Percentiles rank a stretch among this genome's conserved stretches.
Evolutionary conservation across 2,888 invertebrate genomes (phyloP).

Genomic region (Eupithecia inturbata): DNA sequence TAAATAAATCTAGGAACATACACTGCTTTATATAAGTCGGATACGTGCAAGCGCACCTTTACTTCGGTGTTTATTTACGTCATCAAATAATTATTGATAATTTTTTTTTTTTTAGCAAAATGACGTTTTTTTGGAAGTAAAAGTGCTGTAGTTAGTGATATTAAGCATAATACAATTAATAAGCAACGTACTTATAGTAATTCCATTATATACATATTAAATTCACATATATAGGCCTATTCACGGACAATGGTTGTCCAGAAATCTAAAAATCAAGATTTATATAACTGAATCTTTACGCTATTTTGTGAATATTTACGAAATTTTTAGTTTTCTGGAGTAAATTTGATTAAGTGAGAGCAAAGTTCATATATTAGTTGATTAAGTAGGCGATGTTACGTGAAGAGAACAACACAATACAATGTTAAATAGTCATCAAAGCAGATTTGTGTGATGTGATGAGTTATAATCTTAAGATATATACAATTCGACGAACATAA

Average conservation of each 20-base stretch:
- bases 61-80: slow-evolving; percentile 22
- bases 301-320: slow-evolving; percentile 14
- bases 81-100: not conserved
- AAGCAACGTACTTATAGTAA: slow-evolving; percentile 27
- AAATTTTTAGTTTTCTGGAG: not conserved
- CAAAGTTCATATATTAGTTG: slow-evolving; percentile 24
- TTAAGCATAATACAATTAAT: slow-evolving; percentile 27
- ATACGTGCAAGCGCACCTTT: slow-evolving; percentile 45
- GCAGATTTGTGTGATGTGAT: slow-evolving; percentile 5
- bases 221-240: slow-evolving; percentile 33
- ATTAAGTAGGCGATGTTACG: slow-evolving; percentile 9
- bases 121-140: slow-evolving; percentile 31
- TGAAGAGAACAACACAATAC: not conserved
- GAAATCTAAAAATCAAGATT: slow-evolving; percentile 15
- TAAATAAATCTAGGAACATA: slow-evolving; percentile 42
- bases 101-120: not conserved
- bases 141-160: slow-evolving; percentile 29
- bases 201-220: slow-evolving; percentile 20
- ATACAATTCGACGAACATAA: not conserved
- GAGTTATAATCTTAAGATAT: slow-evolving; percentile 2
- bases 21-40: slow-evolving; percentile 49
- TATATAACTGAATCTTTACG: not conserved
- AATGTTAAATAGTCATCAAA: not conserved
- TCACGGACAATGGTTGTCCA: slow-evolving; percentile 17
- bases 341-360: slow-evolving; percentile 9